Base-by-base conservation (phyloP, 2,797 vertebrate genomes). In the Gadopsis bispinosus region DNA sequence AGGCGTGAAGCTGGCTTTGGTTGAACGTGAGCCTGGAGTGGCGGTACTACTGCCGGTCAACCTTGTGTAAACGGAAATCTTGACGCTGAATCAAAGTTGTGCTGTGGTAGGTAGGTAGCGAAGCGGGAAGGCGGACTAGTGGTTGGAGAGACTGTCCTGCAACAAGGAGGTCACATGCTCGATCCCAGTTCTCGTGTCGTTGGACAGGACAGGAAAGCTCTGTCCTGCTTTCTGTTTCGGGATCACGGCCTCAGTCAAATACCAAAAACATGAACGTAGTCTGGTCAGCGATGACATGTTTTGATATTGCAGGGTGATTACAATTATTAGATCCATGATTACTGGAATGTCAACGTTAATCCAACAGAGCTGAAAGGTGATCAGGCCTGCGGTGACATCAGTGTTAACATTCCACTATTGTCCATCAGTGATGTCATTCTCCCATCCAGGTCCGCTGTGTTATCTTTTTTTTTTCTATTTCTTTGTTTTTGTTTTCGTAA, bases 341-440 rank as follows among this genome's bases (percentile, higher is more conserved):
- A 88, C 72, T 81, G 85, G 75, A 91, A 90, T 66, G 75, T 88
- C 85, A 55, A 61, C 33, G 16, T 79, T 56, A 75, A 83, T 84
- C 85, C 84, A 69, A 70, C 73, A n/a, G 43, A 79, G 70, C 68
- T 65, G 26, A 43, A 62, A 66, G 53, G 60, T 60, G 37, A 73
- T 67, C 35, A 13, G 54, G 77, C 77, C 78, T 54, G 51, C 41
- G 41, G 56, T 78, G 85, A 74, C 69, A 71, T 88, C 82, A 70
- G 75, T 75, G 45, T 68, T 67, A 84, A 85, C 56, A 77, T 80
- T 73, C 73, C 84, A 69, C 29, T 61, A 22, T 51, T 69, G 76
- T 89, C 65, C 72, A 41, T 67, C 53, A 37, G 54, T 50, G 61
- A 79, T 41, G 74, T 51, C n/a, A 17, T 62, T 48, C 55, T 41